A percentile compares a stretch with the other conserved stretches of the same genome.
phyloP scores from a whole-genome alignment of 53 echinoderm and acorn worm species.

The Zoroaster sp. region DNA sequence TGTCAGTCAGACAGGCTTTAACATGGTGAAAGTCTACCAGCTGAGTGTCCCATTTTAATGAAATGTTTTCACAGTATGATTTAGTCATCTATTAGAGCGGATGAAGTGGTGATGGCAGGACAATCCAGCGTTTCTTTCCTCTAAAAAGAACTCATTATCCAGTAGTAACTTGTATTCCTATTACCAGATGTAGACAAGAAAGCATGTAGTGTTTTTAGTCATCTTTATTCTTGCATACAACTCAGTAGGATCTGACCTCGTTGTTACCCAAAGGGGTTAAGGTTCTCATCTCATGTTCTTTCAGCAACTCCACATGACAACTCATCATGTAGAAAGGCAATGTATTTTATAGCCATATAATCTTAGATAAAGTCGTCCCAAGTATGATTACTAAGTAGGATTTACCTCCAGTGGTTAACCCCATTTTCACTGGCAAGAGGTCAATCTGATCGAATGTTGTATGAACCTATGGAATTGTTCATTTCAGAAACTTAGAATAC shows the following conservation, averaged over 20 bases:
- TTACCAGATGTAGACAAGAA: background rate
- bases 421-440: background rate
- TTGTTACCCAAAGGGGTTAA: background rate
- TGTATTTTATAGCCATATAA: background rate
- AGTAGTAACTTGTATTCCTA: background rate
- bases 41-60: background rate
- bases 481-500: too few species aligned
- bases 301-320: slow-evolving; percentile 47
- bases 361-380: background rate
- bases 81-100: too few species aligned
- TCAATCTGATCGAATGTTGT: too few species aligned
- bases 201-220: background rate
- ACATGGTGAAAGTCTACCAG: background rate
- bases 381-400: background rate
- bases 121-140: too few species aligned
- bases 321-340: background rate
- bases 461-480: too few species aligned
- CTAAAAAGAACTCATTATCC: background rate
- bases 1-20: background rate
- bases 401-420: background rate
- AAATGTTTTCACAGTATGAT: background rate
- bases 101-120: too few species aligned
- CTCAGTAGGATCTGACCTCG: slow-evolving; percentile 25
- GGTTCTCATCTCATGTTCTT: background rate
- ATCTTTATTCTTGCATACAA: background rate